Evolutionary conservation across 2,797 vertebrate species (phyloP), one percentile per base, ranked within the genome.

Genomic region (Urosaurus nigricauda): DNA sequence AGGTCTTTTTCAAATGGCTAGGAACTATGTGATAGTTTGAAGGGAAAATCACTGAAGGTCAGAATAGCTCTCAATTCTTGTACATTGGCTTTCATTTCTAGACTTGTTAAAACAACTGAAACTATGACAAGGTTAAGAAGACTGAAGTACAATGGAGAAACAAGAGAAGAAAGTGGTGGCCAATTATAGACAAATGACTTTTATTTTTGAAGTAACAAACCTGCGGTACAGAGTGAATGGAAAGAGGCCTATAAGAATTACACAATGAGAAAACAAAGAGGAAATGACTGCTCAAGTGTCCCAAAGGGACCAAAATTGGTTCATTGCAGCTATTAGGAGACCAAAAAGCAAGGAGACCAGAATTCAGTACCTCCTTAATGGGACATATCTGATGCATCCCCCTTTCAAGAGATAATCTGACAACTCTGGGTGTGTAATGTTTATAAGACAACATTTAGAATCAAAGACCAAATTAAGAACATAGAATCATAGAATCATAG

Each of bases 81-180:
- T 68, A 47, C 84, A 94, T 93, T 7, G n/a, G 75, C 86, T 85
- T 93, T 91, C 88, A 70, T 77, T 85, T 85, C 60, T 80, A 63
- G 88, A 79, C 85, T 89, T 90, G 89, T 87, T 68, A 86, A 84
- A 93, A 82, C 91, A 90, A 91, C 63, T 40, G 79, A 88, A 86
- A 85, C 60, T 73, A 86, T 83, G 75, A 75, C 53, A 88, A 88
- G n/a, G 29, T 87, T 89, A 89, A 92, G 87, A 37, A 92, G 87
- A 37, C 56, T 9, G 0, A 0, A 56, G 81, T 14, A 65, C 91
- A 7, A 63, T 84, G 91, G 71, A 73, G 84, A 94, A 32, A 78
- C 84, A 93, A n/a, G 77, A 81, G 29, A 86, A 87, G 32, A 83
- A 92, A 93, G 90, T 32, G 68, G 92, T 1, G 35, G 84, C 71